A percentile compares a stretch with the other conserved stretches of the same genome.
Conservation (phyloP, 1,140 invertebrate genomes). For the Drosophila parabipectinata region DNA sequence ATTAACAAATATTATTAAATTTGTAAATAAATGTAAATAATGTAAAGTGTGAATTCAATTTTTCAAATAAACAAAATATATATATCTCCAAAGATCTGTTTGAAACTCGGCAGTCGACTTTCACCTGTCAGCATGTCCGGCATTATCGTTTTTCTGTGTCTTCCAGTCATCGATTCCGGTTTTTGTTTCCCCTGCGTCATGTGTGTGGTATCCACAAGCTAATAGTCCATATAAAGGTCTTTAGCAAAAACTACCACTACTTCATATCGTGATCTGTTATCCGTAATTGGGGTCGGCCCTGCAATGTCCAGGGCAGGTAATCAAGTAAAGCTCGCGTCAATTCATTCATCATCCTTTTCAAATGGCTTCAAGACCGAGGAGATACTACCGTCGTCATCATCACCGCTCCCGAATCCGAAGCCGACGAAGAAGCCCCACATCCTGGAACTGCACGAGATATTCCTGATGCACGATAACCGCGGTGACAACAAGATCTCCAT, state of each 20-base stretch:
- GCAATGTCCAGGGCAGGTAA: constrained; percentile 13
- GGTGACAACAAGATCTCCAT: constrained; percentile 58
- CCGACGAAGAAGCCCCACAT: constrained; percentile 10
- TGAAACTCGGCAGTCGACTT: constrained; percentile 24
- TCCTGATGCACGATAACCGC: constrained; percentile 31
- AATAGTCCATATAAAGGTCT: neutral
- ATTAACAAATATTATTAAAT: no score
- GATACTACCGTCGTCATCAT: neutral
- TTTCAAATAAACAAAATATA: no score
- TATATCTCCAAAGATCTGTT: no score
- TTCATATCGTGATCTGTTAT: constrained; percentile 4
- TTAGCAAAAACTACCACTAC: constrained; percentile 4
- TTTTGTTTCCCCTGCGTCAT: constrained; percentile 27
- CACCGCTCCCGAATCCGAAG: constrained; percentile 8
- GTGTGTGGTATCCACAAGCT: constrained; percentile 24
- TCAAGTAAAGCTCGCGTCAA: neutral
- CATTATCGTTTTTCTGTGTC: constrained; percentile 46
- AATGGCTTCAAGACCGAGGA: neutral
- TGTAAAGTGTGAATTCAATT: no score
- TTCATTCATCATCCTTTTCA: constrained; percentile 8
- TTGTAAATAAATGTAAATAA: no score
- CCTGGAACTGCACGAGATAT: constrained; percentile 32
- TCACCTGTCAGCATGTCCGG: constrained; percentile 70
- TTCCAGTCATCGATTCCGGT: constrained; percentile 44
- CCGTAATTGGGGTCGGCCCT: neutral